These are phyloP conservation scores for Melanerpes aurifrons DNA, from an alignment of 2,113 vertebrate species.

Conservation along the genomic window DNA sequence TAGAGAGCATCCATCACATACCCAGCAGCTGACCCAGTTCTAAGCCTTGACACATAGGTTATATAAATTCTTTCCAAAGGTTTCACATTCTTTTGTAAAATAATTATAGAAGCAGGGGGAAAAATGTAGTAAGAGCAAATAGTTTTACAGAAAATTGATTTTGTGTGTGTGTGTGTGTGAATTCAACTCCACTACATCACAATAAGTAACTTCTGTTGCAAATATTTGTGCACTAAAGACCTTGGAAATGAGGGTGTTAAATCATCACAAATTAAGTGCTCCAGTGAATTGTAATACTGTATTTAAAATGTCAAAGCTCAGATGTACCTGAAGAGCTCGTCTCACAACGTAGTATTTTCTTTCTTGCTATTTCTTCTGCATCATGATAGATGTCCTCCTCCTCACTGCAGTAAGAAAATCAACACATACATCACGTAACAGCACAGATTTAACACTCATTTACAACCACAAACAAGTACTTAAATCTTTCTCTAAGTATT, in stretches of 20 bases:
- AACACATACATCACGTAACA: not conserved
- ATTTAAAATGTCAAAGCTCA: not conserved
- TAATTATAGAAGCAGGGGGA: not conserved
- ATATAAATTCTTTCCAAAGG: not conserved
- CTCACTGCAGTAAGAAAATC: constrained; percentile 71
- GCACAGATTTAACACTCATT: not conserved
- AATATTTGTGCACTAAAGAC: not conserved
- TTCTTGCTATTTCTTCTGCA: constrained; percentile 82
- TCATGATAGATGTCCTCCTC: constrained; percentile 82
- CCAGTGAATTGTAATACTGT: not conserved
- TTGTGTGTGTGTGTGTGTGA: not conserved
- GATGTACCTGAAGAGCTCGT: constrained; percentile 71
- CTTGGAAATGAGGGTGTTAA: not conserved
- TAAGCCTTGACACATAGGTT: too few relatives aligned
- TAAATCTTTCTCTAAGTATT: not conserved
- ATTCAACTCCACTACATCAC: not conserved
- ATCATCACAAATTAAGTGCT: not conserved
- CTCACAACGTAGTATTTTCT: constrained; percentile 70
- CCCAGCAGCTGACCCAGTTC: too few relatives aligned
- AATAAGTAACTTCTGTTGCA: not conserved
- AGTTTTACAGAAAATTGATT: not conserved
- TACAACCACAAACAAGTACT: not conserved
- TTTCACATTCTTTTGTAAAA: not conserved
- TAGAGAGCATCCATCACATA: too few relatives aligned
- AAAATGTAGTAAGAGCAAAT: not conserved